phyloP scores from a whole-genome alignment of 2,113 vertebrate species.

The Caracal caracal region DNA sequence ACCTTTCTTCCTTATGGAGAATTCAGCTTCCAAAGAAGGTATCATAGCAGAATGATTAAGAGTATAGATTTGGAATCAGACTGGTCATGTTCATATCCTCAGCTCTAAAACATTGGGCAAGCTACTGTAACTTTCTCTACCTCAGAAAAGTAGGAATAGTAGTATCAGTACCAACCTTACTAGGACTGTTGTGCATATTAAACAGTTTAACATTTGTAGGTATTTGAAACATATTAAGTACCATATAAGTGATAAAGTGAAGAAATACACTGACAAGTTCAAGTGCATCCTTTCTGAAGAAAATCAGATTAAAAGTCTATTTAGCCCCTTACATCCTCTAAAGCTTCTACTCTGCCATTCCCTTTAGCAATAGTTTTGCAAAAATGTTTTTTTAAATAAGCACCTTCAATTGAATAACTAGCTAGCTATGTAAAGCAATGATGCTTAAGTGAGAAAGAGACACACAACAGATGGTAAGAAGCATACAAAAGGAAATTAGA shows the following conservation, averaged over 20 bases:
- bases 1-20: not conserved
- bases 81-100: not conserved
- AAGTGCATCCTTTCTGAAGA: not conserved
- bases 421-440: not conserved
- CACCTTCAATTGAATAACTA: constrained; percentile 13
- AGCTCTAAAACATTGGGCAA: not conserved
- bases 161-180: not conserved
- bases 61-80: not conserved
- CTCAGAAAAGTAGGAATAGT: not conserved
- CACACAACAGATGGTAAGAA: constrained; percentile 52
- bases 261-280: not conserved
- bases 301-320: not conserved
- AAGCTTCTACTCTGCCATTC: not conserved
- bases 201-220: not conserved
- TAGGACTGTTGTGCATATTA: not conserved
- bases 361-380: not conserved
- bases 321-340: not conserved
- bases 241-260: not conserved
- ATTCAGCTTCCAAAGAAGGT: not conserved
- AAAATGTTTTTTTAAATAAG: not conserved
- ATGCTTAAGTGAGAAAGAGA: constrained; percentile 10
- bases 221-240: not conserved
- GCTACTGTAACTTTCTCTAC: not conserved
- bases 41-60: not conserved
- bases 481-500: constrained; percentile 40